Conservation (phyloP, 2,888 invertebrate species). For the Drosophila niveifrons region DNA sequence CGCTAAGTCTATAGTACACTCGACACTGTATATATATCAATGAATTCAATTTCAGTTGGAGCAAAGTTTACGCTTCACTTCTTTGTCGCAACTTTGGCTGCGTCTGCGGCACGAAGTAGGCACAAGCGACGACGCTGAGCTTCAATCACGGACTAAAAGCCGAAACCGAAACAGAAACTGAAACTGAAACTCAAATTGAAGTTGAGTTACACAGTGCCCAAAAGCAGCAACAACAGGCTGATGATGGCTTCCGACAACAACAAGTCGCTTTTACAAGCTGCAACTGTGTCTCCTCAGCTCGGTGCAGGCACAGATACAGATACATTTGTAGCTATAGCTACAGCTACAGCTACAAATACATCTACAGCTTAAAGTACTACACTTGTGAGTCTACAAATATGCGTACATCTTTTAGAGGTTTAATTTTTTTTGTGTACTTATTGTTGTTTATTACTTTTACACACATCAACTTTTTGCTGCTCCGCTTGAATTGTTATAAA, state of each 20-base stretch:
- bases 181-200: slow-evolving; percentile 44
- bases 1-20: slow-evolving; percentile 12
- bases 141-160: slow-evolving; percentile 74
- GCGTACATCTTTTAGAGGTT: slow-evolving; percentile 16
- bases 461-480: slow-evolving; percentile 38
- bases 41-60: slow-evolving; percentile 3
- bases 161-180: slow-evolving; percentile 20
- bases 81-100: slow-evolving; percentile 16
- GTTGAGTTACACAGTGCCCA: slow-evolving; percentile 44
- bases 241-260: slow-evolving; percentile 31
- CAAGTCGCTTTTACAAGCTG: slow-evolving; percentile 47
- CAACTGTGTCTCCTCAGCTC: slow-evolving; percentile 40
- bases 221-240: slow-evolving; percentile 25
- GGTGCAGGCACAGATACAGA: slow-evolving; percentile 26
- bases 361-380: slow-evolving; percentile 20
- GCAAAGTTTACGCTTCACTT: slow-evolving; percentile 19
- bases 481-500: slow-evolving; percentile 33
- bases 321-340: slow-evolving; percentile 27
- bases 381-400: not conserved
- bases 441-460: slow-evolving; percentile 63
- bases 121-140: slow-evolving; percentile 68
- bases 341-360: slow-evolving; percentile 10
- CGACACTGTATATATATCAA: slow-evolving; percentile 21
- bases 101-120: slow-evolving; percentile 14
- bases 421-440: slow-evolving; percentile 30